Evolutionary conservation across 2,888 invertebrate genomes (phyloP), one percentile per base, ranked within the genome.

Genomic region (Microctonus brassicae): DNA sequence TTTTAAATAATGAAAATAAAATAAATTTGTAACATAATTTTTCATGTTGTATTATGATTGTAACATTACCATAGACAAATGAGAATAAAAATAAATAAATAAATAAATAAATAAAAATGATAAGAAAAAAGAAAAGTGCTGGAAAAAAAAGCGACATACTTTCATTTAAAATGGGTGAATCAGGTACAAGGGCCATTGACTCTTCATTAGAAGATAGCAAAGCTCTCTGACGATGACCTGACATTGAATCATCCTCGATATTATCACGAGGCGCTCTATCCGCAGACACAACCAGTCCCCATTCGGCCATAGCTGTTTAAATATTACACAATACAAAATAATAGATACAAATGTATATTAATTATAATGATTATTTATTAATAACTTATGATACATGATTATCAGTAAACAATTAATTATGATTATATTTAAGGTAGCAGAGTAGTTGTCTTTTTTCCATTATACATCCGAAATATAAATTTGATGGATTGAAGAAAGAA

Each of bases 221-320:
- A 73, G 85, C 82, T 79, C 86, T 83, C 71, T 80, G 83, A n/a
- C n/a, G n/a, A 36, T 82, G 73, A 69, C 80, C 70, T 73, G 82
- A 79, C 73, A 81, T 65, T 22, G 69, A 64, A 42, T 82, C 81
- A 61, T 81, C 81, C 68, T 83, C 83, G 58, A 77, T 81, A 73
- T 82, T 81, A 73, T 70, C 80, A 69, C 79, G 81, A 33, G 82
- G 82, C 74, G 83, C 81, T 76, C 83, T 82, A 66, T 83, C 83
- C 72, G 83, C 84, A 75, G 84, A 81, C 80, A 83, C 81, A 78
- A 84, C 80, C 75, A 83, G 79, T 64, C 77, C 80, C 79, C 82
- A 82, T 73, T 84, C 83, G 72, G 77, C 74, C 64, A 73, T 69
- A 62, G 36, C 83, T 84, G 76, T 68, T 79, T 79, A 78, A 77